Evolutionary conservation across 2,797 vertebrate genomes (phyloP).

Genomic region (Squalus acanthias): DNA sequence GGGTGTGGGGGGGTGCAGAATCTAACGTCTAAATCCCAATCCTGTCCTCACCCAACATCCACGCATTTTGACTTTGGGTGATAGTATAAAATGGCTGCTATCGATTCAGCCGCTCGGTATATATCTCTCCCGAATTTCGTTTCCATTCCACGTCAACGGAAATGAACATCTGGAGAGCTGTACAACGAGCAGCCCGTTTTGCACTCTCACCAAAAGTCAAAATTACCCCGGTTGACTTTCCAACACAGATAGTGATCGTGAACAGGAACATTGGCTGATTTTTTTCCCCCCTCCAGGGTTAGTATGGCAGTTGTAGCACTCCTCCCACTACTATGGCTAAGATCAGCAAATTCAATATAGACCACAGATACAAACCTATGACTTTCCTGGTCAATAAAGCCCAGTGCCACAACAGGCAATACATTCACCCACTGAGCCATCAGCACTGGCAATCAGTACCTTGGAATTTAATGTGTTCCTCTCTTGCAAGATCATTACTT

Average conservation of each 20-base stretch:
- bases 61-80: too few relatives aligned
- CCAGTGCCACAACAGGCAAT: background rate
- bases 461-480: too few relatives aligned
- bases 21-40: background rate
- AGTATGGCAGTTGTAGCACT: background rate
- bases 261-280: background rate
- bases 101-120: too few relatives aligned
- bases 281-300: background rate
- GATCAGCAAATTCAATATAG: background rate
- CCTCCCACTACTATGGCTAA: background rate
- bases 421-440: background rate
- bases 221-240: background rate
- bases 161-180: too few relatives aligned
- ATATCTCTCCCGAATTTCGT: background rate
- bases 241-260: background rate
- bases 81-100: too few relatives aligned
- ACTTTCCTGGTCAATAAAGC: too few relatives aligned
- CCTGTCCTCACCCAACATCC: background rate
- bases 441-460: background rate
- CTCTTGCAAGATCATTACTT: background rate
- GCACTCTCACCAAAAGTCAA: background rate
- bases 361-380: background rate
- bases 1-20: background rate
- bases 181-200: background rate
- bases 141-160: too few relatives aligned